Base-by-base conservation (phyloP, 2,797 vertebrate species). In the Oreortyx pictus region DNA sequence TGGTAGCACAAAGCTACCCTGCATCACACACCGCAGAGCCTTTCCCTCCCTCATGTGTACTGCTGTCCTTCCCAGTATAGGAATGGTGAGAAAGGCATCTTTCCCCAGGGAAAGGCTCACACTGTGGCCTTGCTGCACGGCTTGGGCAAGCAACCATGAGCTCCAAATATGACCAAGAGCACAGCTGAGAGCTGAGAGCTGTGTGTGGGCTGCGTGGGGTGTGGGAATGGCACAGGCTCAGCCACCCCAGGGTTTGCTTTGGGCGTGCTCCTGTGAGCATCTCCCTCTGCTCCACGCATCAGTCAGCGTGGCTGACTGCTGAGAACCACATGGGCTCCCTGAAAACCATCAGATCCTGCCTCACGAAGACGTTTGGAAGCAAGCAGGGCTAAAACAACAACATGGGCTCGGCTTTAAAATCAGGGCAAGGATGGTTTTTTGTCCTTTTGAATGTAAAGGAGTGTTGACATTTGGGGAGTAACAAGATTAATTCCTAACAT, bases 231-330 rank as follows among this genome's bases (percentile, higher is more conserved):
- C 56, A 66, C 0, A 29, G 76, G 29, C n/a, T 44, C 46, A 59
- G 7, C 27, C 82, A 74, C 5, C 18, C 57, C 8, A 8, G 0
- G 7, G 43, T 29, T 62, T 62, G 20, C 4, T 66, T 79, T 59
- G 16, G 68, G 46, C 18, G 39, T 6, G 60, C 31, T 4, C 39
- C 79, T 39, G 7, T 18, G 49, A 77, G 79, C 18, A 11, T 15
- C 76, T 7, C 4, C 18, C 47, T 44, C 41, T 20, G 61, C 70
- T 83, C 61, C 8, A 3, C n/a, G 31, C 41, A 33, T 57, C 87
- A 14, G 37, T 49, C 62, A 3, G 59, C 3, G 4, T 0, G 1
- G 19, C 39, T 72, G 73, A 57, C 24, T 43, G 9, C n/a, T 0
- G 2, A 7, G 5, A 75, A 67, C 50, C 68, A 65, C 39, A 50